Base-by-base conservation (phyloP, 2,113 vertebrate species). In the Piliocolobus tephrosceles region DNA sequence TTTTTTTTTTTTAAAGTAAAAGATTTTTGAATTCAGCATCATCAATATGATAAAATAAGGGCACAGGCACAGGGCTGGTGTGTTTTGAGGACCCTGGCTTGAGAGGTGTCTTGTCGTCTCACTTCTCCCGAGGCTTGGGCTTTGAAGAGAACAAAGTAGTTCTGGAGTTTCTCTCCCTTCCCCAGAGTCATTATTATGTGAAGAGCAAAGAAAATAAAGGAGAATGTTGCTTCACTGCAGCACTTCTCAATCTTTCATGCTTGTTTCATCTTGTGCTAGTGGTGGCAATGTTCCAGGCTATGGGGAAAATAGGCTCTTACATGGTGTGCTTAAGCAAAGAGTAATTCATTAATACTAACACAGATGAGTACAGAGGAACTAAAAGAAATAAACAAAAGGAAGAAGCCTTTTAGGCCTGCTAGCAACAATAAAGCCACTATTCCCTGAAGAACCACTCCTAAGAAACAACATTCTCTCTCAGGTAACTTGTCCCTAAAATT, bases 71-170 rank as follows among this genome's bases (percentile, higher is more conserved):
- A 93, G 35, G 30, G 20, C 35, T 2, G 20, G 17, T 3, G 0
- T 61, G 61, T 85, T 50, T 79, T 76, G 68, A 61, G 58, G 40
- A 27, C 18, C 57, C 16, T 76, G 55, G 45, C 52, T 66, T 43
- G 45, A 80, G 23, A 88, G 18, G 11, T 66, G 35, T 52, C 84
- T 84, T 81, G 75, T 80, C 70, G 57, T 90, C 50, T 81, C 38
- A 55, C 25, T 84, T 50, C 70, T 93, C 76, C 66, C 10, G 8
- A 88, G 66, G 94, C n/a, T 84, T 11, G 1, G 40, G 27, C 72
- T 96, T 97, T 91, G 88, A 94, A 96, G 84, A 95, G 76, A 94
- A 97, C 93, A 96, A 88, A 97, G 96, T 22, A 35, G 23, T 57
- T 57, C 72, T 94, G 85, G 75, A 89, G 58, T 88, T 95, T 90